Base-by-base conservation (phyloP, 2,113 vertebrate species). In the Hemibagrus wyckioides region DNA sequence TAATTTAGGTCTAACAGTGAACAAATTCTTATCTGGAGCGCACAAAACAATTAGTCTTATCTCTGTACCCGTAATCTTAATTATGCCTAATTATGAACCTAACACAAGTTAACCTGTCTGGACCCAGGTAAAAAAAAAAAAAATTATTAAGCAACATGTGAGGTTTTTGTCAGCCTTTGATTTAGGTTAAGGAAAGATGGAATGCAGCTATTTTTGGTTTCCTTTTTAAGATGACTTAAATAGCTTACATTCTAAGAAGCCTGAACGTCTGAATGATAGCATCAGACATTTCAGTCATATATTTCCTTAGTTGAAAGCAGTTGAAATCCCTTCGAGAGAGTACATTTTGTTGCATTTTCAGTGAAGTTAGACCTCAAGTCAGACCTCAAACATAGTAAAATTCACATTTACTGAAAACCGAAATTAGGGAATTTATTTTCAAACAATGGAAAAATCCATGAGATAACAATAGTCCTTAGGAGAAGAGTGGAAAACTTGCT, bases 401-500 rank as follows among this genome's bases (percentile, higher is more conserved):
- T 14, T 54, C 13, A 33, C n/a, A 39, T 15, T 50, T 25, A 30
- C 7, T 86, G 11, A 23, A 50, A 19, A 61, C 15, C 23, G 25
- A 63, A 50, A 50, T 1, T 44, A 21, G 10, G 3, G 3, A 13
- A 54, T 71, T 52, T 50, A 19, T 63, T n/a, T 79, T 80, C 57
- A 44, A 30, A 85, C 57, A 79, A 30, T 7, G 41, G 76, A 69
- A 80, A 54, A 14, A 85, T 23, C 28, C 65, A 41, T 67, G 23
- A 23, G 63, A 81, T 56, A 67, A 56, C 13, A 19, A 21, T 36
- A 41, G 28, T 57, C 52, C 17, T 57, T 36, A 56, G 14, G 48
- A 75, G 11, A 67, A 80, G 41, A 41, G 50, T 80, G 33, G 39
- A 8, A 71, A 44, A 57, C 79, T 59, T 71, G 77, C 79, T 73